Conservation (phyloP, 2,797 vertebrate species). For the Loriculus beryllinus region DNA sequence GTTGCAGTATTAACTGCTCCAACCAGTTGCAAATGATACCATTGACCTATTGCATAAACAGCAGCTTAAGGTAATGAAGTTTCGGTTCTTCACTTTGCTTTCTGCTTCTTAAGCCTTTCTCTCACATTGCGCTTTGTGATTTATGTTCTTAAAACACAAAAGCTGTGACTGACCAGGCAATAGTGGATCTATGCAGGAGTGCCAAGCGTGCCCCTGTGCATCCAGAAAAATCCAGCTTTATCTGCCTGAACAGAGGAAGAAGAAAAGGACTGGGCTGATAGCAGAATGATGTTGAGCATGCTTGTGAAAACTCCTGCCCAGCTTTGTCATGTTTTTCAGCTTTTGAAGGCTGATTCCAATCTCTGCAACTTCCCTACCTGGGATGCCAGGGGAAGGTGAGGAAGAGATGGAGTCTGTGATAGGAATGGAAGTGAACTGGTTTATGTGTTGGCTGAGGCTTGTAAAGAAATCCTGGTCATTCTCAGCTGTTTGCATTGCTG, state of each 20-base stretch:
- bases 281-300: not conserved
- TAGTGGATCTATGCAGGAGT: not conserved
- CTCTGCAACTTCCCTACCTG: not conserved
- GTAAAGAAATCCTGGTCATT: not conserved
- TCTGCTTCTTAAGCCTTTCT: not conserved
- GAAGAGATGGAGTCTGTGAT: not conserved
- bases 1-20: not conserved
- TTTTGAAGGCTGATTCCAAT: not conserved
- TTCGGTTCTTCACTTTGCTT: not conserved
- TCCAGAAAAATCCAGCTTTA: not conserved
- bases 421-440: not conserved
- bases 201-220: not conserved
- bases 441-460: not conserved
- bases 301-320: not conserved
- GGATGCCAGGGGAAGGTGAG: not conserved
- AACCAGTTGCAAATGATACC: not conserved
- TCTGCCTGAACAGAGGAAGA: not conserved
- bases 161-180: not conserved
- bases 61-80: not conserved
- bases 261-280: not conserved
- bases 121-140: not conserved
- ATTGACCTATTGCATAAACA: not conserved
- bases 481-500: not conserved
- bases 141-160: not conserved
- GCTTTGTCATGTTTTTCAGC: slow-evolving; percentile 1